Evolutionary conservation across 2,888 invertebrate species (phyloP), one percentile per base, ranked within the genome.

Genomic region (Hyposoter didymator): DNA sequence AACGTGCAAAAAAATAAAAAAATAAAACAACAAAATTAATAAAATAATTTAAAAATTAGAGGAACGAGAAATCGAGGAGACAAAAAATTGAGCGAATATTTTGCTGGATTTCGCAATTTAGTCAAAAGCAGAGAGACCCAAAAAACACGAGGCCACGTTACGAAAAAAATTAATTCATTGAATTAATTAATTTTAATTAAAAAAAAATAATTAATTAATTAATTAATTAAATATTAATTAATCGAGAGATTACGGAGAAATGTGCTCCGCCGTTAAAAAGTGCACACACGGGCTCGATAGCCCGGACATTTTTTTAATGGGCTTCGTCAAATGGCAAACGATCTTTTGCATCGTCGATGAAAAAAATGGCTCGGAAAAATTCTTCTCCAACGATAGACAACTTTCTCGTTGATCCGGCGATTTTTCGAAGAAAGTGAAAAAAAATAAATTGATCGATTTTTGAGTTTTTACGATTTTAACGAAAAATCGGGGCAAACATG

Each of bases 401-500:
- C 4, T 1, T 35, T 28, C 14, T 12, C 22, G 3, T 28, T 28
- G 6, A 55, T 22, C 55, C 14, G 1, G 1, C 3, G 0, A 28
- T 8, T 12, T 14, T 1, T 7, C 14, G 17, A n/a, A 17, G 2
- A 4, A 17, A 47, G 0, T 22, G 2, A n/a, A 28, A 7, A 19
- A 22, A 0, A 19, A n/a, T n/a, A n/a, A n/a, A n/a, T 0, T 17
- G 69, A 28, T 32, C 4, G 32, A 32, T 32, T 32, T 32, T 32
- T 2, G 4, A 32, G 5, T 5, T 28, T 0, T 19, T 7, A 12
- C n/a, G 3, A 59, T 4, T 59, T 28, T 12, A 14, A 1, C 14
- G 17, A 7, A 12, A 39, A n/a, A 14, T 22, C 32, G 28, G 35
- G 7, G 19, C 1, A 49, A 84, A 78, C 49, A 87, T 91, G 91